Evolutionary conservation across 2,113 vertebrate genomes (phyloP), one percentile per base, ranked within the genome.

Genomic region (Scalopus aquaticus): DNA sequence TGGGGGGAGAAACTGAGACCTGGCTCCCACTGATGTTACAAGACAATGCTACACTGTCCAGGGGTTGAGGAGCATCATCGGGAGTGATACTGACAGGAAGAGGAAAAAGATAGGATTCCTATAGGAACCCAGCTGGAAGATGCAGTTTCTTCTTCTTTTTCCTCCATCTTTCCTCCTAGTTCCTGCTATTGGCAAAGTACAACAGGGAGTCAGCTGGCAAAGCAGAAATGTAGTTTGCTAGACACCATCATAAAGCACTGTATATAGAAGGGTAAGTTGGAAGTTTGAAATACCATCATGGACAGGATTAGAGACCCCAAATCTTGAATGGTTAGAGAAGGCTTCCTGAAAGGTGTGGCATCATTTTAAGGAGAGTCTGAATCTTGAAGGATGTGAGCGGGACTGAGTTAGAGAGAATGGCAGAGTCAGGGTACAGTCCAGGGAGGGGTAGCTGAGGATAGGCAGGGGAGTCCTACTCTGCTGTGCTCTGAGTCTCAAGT

Each of bases 361-460:
- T 89, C 24, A 20, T 46, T 94, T 72, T 83, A 88, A 81, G 51
- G 87, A 60, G 62, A 81, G n/a, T 26, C 20, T 51, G 58, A 42
- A 46, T 79, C 30, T 56, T 60, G 62, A 86, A 76, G 51, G 4
- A 11, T 37, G 3, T 54, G 54, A 90, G 1, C 79, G 19, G 35
- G 19, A n/a, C 16, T 10, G 10, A 84, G 44, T 42, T 22, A 39
- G 35, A 70, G 13, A 28, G 37, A 32, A 37, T 5, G 42, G 30
- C 54, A 51, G 37, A 76, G 7, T 22, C 24, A 3, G 2, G 1
- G 2, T 16, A 15, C 9, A 16, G 11, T 20, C 30, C 0, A 7
- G 44, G 35, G 10, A 24, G 30, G 26, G 4, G 2, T 32, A 10
- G 42, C 35, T 4, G 26, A 35, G 19, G 6, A 3, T 28, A 32